Percentiles rank a stretch among this genome's conserved stretches.
These are phyloP conservation scores for Ctenomys sociabilis DNA, from an alignment of 2,113 vertebrate genomes.

Conservation along the genomic window DNA sequence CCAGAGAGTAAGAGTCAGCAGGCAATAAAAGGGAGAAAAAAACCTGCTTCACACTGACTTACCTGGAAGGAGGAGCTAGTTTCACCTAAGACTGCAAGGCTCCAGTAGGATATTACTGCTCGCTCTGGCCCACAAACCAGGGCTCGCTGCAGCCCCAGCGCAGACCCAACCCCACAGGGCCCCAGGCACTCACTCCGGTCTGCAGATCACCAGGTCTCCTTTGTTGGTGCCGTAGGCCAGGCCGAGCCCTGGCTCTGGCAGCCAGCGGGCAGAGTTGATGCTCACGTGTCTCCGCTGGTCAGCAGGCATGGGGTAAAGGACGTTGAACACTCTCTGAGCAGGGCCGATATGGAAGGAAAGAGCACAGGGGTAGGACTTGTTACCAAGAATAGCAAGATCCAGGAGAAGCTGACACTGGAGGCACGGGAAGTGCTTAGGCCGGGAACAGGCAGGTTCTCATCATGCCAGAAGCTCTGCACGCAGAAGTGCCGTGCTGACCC, in stretches of 20 bases:
- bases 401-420: conserved; percentile 10
- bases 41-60: neutral
- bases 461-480: neutral
- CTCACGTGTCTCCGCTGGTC: conserved; percentile 99
- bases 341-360: conserved; percentile 64
- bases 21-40: conserved; percentile 1
- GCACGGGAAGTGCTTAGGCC: neutral
- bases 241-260: conserved; percentile 96
- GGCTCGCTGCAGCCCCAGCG: neutral
- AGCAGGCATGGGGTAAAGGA: conserved; percentile 98
- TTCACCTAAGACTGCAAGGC: neutral
- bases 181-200: conserved; percentile 95
- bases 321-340: conserved; percentile 98
- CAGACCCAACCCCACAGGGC: neutral
- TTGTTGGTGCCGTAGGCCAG: conserved; percentile 99
- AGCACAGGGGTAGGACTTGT: conserved; percentile 57
- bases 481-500: neutral
- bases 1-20: conserved; percentile 34
- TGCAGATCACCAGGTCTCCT: conserved; percentile 98
- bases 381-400: conserved; percentile 62
- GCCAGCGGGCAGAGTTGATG: conserved; percentile 99
- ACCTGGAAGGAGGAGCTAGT: neutral
- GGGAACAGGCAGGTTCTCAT: neutral
- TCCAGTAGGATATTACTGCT: neutral
- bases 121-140: neutral